Conservation (phyloP, 2,888 invertebrate genomes). For the Sthenelais limicola region DNA sequence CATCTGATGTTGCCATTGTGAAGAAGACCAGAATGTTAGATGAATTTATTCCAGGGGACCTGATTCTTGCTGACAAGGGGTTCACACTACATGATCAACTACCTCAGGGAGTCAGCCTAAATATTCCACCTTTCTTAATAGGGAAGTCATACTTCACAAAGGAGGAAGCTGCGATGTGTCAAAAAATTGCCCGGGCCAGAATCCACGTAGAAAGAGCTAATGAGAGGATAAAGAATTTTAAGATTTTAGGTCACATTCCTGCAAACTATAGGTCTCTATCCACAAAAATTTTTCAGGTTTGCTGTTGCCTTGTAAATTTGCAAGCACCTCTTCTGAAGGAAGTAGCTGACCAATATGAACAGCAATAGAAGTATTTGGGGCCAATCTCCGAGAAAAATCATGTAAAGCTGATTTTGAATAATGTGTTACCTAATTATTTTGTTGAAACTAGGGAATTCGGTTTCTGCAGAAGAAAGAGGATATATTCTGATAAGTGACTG, state of each 20-base stretch:
- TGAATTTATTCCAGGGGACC: conserved; percentile 9
- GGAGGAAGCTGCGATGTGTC: conserved; percentile 34
- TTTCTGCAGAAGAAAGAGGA: no score
- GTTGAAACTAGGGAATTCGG: no score
- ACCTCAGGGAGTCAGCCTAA: not conserved
- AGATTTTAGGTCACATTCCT: not conserved
- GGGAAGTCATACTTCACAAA: conserved; percentile 14
- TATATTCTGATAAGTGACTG: no score
- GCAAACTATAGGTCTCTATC: not conserved
- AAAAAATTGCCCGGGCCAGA: conserved; percentile 12
- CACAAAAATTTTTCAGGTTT: conserved; percentile 15
- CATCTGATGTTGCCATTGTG: conserved; percentile 23
- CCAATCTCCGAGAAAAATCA: no score
- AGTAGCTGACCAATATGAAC: not conserved
- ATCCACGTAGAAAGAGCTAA: conserved; percentile 42
- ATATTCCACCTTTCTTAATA: conserved; percentile 36
- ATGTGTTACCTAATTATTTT: no score
- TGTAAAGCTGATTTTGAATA: no score
- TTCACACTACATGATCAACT: conserved; percentile 1
- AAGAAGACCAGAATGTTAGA: conserved; percentile 17
- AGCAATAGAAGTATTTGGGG: no score
- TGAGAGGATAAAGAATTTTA: conserved; percentile 38
- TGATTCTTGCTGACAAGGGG: conserved; percentile 30
- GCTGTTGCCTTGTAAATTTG: not conserved
- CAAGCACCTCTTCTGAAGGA: not conserved